Evolutionary conservation across 1,140 invertebrate species (phyloP), one percentile per base, ranked within the genome.

Genomic region (Alviniconcha marisindica): DNA sequence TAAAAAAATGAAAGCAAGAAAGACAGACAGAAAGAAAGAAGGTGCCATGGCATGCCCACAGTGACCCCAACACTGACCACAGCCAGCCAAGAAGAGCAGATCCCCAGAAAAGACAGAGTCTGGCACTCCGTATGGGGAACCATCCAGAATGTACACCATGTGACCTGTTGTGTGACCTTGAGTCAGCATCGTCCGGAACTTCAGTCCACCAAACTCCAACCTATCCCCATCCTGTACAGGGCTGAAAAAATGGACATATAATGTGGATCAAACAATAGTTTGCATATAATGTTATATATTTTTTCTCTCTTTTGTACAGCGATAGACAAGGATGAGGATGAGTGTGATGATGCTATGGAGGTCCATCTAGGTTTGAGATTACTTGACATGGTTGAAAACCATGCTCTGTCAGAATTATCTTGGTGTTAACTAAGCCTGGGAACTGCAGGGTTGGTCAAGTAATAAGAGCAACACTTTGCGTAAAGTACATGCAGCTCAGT

Each of bases 91-190:
- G 79, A 92, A 92, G 1, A 92, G 77, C 83, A 87, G 87, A 74
- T 92, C 91, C 14, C 91, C 91, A 40, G 90, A 91, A 80, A 92
- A 92, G 15, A 92, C 36, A 54, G 77, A 86, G 51, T 88, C 86
- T n/a, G 86, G 84, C 21, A 86, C 86, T 24, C 84, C 86, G 85
- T 87, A 91, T 1, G 77, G 84, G 7, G 69, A 36, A 5, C 91
- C 91, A 80, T 90, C 90, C 15, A 92, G 79, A 5, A 90, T 38
- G 77, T 88, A 92, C 3, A 90, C 89, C 48, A 90, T 86, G 79
- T 92, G 91, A 42, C 90, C 91, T 12, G 88, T 84, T 5, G 91
- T 92, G 79, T 92, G 91, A 38, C 91, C 91, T 18, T 90, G 91
- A n/a, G 91, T 91, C 28, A 87, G 85, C 2, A 86, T 69, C 5